A percentile compares a stretch with the other conserved stretches of the same genome.
Conservation (phyloP, 2,113 vertebrate genomes). For the Corynorhinus townsendii region DNA sequence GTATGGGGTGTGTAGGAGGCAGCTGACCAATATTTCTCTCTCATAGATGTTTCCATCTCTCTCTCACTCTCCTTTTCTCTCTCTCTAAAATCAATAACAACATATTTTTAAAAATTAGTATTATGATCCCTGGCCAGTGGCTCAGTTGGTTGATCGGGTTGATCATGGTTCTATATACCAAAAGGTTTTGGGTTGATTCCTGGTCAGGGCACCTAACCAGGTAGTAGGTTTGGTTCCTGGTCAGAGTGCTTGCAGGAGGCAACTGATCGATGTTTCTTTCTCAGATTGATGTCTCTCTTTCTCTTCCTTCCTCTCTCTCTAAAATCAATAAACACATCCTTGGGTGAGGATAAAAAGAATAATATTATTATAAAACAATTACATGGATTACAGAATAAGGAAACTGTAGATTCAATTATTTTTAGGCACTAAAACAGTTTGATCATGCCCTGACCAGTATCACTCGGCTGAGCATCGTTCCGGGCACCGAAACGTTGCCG, state of each 20-base stretch:
- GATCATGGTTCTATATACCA: too few species aligned
- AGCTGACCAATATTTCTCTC: background rate
- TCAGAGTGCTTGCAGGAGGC: background rate
- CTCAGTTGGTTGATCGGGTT: too few species aligned
- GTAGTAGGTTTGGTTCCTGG: too few species aligned
- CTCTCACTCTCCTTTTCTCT: too few species aligned
- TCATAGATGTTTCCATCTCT: background rate
- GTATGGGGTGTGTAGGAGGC: background rate
- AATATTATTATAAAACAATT: slow-evolving; percentile 52
- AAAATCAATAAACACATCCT: background rate
- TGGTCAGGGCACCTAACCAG: too few species aligned
- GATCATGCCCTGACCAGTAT: background rate
- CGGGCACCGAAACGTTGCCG: background rate
- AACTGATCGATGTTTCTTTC: background rate
- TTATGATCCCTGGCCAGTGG: too few species aligned
- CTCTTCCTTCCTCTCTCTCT: background rate
- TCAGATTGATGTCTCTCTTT: background rate
- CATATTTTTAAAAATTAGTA: background rate
- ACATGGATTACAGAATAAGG: background rate
- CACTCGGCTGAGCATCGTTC: background rate
- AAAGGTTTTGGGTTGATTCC: too few species aligned
- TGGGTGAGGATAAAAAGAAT: background rate
- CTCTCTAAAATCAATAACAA: too few species aligned
- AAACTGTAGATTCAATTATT: slow-evolving; percentile 33
- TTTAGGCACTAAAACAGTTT: slow-evolving; percentile 24